A percentile compares a stretch with the other conserved stretches of the same genome.
phyloP scores from a whole-genome alignment of 2,888 invertebrate genomes.

The Anodontia alba region DNA sequence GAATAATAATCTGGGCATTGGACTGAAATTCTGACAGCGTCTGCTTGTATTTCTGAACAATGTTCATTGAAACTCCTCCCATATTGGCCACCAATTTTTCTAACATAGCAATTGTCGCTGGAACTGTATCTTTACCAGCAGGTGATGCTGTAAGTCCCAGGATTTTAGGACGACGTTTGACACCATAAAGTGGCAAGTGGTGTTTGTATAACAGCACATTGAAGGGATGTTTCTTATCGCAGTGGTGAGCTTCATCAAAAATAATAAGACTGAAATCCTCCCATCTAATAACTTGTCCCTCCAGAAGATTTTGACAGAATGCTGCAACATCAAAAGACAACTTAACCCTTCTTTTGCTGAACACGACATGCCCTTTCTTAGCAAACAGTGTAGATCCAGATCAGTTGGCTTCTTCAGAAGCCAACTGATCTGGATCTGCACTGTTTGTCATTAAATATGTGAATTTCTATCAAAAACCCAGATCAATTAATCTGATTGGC shows the following conservation, averaged over 20 bases:
- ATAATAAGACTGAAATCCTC: slow-evolving; percentile 77
- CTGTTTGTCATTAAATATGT: too few species aligned
- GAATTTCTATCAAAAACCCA: too few species aligned
- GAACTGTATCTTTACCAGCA: slow-evolving; percentile 72
- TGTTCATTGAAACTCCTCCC: slow-evolving; percentile 68
- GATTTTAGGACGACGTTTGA: slow-evolving; percentile 67
- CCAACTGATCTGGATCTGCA: background rate
- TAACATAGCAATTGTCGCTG: slow-evolving; percentile 72
- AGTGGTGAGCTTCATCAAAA: slow-evolving; percentile 82
- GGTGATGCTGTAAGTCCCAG: slow-evolving; percentile 82
- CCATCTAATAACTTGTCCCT: slow-evolving; percentile 70
- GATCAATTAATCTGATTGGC: too few species aligned
- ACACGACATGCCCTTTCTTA: too few species aligned
- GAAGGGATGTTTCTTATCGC: slow-evolving; percentile 80
- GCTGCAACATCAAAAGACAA: slow-evolving; percentile 68
- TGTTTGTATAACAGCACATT: slow-evolving; percentile 65
- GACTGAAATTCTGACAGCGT: slow-evolving; percentile 69
- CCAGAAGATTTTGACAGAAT: slow-evolving; percentile 74
- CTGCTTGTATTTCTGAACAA: slow-evolving; percentile 60
- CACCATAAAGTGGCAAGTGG: slow-evolving; percentile 51
- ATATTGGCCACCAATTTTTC: slow-evolving; percentile 68
- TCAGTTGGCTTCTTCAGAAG: too few species aligned
- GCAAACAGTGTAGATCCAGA: too few species aligned
- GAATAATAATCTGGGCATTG: slow-evolving; percentile 62
- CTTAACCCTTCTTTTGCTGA: too few species aligned